phyloP scores from a whole-genome alignment of 2,797 vertebrate species.

The Serranus cabrilla region DNA sequence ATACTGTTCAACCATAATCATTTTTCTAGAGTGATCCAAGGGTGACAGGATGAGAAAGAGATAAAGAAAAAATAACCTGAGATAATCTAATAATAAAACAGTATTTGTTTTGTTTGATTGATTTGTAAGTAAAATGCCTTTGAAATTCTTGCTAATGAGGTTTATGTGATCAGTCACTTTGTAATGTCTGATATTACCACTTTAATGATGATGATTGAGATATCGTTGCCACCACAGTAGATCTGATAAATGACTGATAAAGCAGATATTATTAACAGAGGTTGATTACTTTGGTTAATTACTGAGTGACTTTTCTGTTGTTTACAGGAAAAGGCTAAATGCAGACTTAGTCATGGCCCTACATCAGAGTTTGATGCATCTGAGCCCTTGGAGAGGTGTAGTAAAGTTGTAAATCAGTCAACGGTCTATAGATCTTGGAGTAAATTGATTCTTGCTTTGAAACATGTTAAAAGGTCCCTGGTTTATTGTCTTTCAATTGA shows the following conservation, averaged over 20 bases:
- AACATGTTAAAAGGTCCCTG: too few relatives aligned
- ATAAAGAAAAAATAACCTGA: not conserved
- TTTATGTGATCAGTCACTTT: not conserved
- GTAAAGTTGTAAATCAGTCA: not conserved
- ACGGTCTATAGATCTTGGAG: not conserved
- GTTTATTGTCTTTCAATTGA: too few relatives aligned
- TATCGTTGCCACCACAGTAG: not conserved
- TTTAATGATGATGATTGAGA: not conserved
- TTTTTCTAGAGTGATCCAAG: not conserved
- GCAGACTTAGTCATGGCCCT: too few relatives aligned
- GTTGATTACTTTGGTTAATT: not conserved
- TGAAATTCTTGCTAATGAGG: not conserved
- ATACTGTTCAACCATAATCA: too few relatives aligned
- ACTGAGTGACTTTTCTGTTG: not conserved
- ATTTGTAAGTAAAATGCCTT: not conserved
- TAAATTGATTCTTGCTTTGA: not conserved
- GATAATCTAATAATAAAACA: not conserved
- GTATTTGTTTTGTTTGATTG: constrained; percentile 3
- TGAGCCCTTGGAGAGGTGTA: not conserved
- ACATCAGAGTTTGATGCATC: not conserved
- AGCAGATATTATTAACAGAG: not conserved
- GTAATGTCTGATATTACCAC: not conserved
- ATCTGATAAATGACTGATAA: not conserved
- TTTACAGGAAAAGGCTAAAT: not conserved
- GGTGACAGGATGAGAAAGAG: not conserved